Base-by-base conservation (phyloP, 23 tunicate genomes). In the Phallusia fumigata region DNA sequence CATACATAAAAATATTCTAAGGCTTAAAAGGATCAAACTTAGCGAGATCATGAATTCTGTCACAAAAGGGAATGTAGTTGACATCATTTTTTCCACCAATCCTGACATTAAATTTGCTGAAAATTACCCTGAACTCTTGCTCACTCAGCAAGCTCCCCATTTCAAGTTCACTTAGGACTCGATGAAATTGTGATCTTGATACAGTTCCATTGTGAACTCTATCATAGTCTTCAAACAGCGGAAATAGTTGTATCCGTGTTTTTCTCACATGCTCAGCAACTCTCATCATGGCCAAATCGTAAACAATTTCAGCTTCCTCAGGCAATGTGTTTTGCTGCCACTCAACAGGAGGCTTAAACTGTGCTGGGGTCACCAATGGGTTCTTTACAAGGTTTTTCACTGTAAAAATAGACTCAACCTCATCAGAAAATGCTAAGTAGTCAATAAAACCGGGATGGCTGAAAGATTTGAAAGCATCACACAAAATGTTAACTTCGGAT, bases 191-290 rank as follows among this genome's bases (percentile, higher is more conserved):
- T 35, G 73, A 79, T 45, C 80, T 78, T 10, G 98, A 90, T 8
- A 89, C 93, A n/a, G 84, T 49, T 31, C 98, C 98, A 79, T 89
- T 94, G 80, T 94, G 94, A 18, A 87, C 91, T 18, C 88, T 58
- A 36, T 94, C 98, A 65, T 85, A 89, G 65, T 94, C 98, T 83
- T 94, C 98, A 74, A 94, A 94, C 31, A 89, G 82, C 6, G 93
- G 98, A 79, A 89, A 94, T 8, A 94, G 83, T 52, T 94, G 98
- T 15, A 85, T 82, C 21, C 98, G 76, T 30, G 90, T 89, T 73
- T 89, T 89, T 40, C 88, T 83, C 16, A 94, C 90, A 80, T 89
- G 90, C 82, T 82, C 89, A 21, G 94, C 90, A 19, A 94, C 53
- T 11, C 92, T 45, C 47, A 33, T 88, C 90, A 94, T 85, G 19